Evolutionary conservation across 2,113 vertebrate genomes (phyloP).

Genomic region (Poecile atricapillus): DNA sequence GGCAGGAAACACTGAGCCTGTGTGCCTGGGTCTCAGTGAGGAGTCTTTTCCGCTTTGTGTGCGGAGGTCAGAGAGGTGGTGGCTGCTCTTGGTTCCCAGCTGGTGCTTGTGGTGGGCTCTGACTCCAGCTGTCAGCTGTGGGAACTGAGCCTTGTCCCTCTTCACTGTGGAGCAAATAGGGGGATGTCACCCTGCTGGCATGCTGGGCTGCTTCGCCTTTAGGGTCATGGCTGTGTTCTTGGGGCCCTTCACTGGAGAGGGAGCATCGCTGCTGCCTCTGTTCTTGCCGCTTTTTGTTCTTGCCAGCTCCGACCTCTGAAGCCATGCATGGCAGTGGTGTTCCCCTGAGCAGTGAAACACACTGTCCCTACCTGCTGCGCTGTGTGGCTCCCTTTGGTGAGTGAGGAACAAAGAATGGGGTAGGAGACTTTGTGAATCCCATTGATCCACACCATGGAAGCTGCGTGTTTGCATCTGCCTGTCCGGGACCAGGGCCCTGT

Average conservation of each 20-base stretch:
- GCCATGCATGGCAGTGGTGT: rapidly evolving
- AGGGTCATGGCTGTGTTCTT: rapidly evolving
- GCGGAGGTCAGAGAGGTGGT: not conserved
- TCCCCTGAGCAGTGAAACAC: not conserved
- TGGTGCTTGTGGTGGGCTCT: not conserved
- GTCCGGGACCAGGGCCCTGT: not conserved
- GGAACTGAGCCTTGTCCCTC: not conserved
- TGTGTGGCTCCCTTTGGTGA: not conserved
- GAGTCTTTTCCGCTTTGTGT: not conserved
- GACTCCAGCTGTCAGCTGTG: not conserved
- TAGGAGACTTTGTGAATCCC: not conserved
- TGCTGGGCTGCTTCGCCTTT: not conserved
- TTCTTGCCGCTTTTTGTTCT: not conserved
- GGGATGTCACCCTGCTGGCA: rapidly evolving
- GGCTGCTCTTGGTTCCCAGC: not conserved
- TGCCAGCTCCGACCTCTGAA: not conserved
- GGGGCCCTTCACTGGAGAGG: not conserved
- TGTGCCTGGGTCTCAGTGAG: rapidly evolving
- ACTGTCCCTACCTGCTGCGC: rapidly evolving
- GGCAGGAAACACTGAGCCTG: not conserved
- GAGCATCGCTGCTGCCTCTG: not conserved
- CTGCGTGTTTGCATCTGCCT: not conserved
- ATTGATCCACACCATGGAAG: not conserved
- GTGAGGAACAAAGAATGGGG: not conserved
- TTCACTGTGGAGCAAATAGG: not conserved